Conservation (phyloP, 2,113 vertebrate genomes). For the Eublepharis macularius region DNA sequence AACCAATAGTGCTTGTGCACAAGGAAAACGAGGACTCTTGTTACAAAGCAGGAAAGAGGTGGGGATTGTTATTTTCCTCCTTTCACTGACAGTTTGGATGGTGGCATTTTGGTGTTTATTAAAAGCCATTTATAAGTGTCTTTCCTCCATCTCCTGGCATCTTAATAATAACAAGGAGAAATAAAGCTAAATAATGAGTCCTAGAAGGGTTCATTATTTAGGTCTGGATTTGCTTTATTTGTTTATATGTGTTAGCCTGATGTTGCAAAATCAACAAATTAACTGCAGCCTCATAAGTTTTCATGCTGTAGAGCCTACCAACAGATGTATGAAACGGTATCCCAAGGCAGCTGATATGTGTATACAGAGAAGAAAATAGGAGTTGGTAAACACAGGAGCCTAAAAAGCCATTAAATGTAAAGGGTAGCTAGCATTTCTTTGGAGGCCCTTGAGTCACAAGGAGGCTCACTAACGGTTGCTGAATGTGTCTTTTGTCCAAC, state of each 20-base stretch:
- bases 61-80: background rate
- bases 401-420: background rate
- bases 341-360: background rate
- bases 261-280: too few relatives aligned
- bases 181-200: background rate
- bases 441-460: constrained; percentile 56
- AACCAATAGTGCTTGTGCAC: constrained; percentile 59
- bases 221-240: background rate
- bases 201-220: background rate
- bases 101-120: background rate
- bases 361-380: background rate
- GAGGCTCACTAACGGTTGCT: constrained; percentile 44
- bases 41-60: constrained; percentile 57
- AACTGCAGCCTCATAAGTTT: background rate
- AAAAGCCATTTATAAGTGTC: background rate
- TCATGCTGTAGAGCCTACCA: too few relatives aligned
- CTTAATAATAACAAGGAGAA: background rate
- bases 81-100: background rate
- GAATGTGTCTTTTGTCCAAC: constrained; percentile 65
- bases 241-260: background rate
- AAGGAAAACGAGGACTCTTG: constrained; percentile 46
- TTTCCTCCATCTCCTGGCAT: background rate
- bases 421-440: too few relatives aligned
- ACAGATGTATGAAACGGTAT: background rate
- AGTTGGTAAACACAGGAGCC: background rate